Base-by-base conservation (phyloP, 1,140 invertebrate species). In the Drosophila punjabiensis region DNA sequence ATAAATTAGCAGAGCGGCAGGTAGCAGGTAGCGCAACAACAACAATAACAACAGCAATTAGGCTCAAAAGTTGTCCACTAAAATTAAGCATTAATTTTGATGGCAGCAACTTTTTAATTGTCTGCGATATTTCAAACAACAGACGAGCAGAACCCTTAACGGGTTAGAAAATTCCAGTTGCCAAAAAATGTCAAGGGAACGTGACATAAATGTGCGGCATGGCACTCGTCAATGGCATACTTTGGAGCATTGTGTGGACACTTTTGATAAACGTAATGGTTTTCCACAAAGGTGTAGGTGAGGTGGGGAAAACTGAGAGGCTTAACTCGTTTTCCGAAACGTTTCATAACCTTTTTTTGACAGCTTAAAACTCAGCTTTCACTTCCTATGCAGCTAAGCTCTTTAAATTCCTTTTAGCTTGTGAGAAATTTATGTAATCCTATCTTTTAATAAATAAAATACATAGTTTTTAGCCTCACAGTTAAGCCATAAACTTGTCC, bases 1-100 rank as follows among this genome's bases (percentile, higher is more conserved):
- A 85, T 86, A 85, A 85, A 85, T 85, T 85, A 86, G 82, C 74
- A 63, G 20, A 30, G 64, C 55, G 20, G 20, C 16, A 16, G 35
- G 24, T n/a, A 35, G 35, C 39, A 60, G 59, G 35, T 35, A 60
- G 59, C 50, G 69, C 67, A 84, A 84, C 69, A 55, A 69, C 71
- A 84, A 85, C 76, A 58, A 41, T 30, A 73, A 70, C 73, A 84
- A 84, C 70, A 73, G 30, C 68, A 74, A 74, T 74, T 74, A 74
- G 58, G 66, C 71, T 58, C 24, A 0, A 80, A 83, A 83, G 81
- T 85, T 85, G 30, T 52, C 58, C 74, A 75, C 82, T 85, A 63
- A 85, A 86, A 75, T 78, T 81, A 70, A 52, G 62, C 79, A 82
- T 86, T 82, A 78, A 55, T 64, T 86, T 85, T 85, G 76, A 86